Conservation (phyloP, 2,113 vertebrate genomes). For the Sapayoa aenigma region DNA sequence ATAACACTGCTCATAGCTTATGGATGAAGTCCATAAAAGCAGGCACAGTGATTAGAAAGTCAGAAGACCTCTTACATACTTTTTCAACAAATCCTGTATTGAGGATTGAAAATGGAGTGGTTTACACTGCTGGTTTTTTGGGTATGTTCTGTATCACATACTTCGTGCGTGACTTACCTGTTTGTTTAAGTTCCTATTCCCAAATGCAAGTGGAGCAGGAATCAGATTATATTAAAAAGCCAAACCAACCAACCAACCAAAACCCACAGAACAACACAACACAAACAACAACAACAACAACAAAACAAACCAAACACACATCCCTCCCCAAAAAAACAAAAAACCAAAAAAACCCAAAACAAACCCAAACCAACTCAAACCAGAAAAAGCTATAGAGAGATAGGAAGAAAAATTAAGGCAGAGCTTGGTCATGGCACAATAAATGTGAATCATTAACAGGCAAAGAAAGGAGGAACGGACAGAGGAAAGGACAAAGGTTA, state of each 20-base stretch:
- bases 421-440: not conserved
- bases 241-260: not conserved
- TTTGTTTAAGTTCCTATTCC: not conserved
- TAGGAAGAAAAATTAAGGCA: not conserved
- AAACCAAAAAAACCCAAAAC: not conserved
- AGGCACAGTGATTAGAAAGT: not conserved
- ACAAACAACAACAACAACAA: not conserved
- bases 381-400: not conserved
- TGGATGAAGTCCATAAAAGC: not conserved
- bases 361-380: rapidly evolving
- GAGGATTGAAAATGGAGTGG: not conserved
- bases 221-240: not conserved
- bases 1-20: not conserved
- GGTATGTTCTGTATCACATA: not conserved
- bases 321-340: not conserved
- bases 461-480: not conserved
- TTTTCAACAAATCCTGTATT: not conserved
- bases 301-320: not conserved
- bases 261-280: not conserved
- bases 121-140: not conserved
- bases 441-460: constrained; percentile 50
- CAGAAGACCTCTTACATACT: not conserved
- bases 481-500: constrained; percentile 24
- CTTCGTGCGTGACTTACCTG: not conserved
- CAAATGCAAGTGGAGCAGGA: not conserved